Evolutionary conservation across 1,140 invertebrate species (phyloP).

Genomic region (Acromyrmex echinatior): DNA sequence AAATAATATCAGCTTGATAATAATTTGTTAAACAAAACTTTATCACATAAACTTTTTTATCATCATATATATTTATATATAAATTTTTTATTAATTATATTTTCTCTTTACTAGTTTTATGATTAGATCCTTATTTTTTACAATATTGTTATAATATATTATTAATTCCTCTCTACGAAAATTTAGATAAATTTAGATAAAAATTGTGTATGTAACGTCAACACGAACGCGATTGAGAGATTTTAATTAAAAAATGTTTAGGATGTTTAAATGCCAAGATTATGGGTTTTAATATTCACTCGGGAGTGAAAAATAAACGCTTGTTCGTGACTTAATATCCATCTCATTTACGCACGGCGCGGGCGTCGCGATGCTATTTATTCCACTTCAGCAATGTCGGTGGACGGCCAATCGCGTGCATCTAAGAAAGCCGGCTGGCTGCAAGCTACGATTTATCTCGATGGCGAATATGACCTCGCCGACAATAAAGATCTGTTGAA

Average conservation of each 20-base stretch:
- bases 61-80: neutral
- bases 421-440: constrained; percentile 56
- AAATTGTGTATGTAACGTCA: neutral
- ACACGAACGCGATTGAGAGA: neutral
- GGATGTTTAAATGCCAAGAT: constrained; percentile 40
- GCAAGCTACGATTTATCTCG: constrained; percentile 67
- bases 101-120: neutral
- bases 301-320: constrained; percentile 64
- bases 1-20: no score
- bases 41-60: no score
- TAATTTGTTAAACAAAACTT: no score
- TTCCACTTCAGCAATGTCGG: constrained; percentile 61
- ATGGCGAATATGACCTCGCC: constrained; percentile 61
- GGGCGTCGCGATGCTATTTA: constrained; percentile 71
- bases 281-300: constrained; percentile 69
- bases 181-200: neutral
- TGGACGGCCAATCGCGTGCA: constrained; percentile 68
- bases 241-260: neutral
- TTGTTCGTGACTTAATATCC: constrained; percentile 74
- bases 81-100: neutral
- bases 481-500: constrained; percentile 68
- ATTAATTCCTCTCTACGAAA: neutral
- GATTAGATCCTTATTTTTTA: neutral
- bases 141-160: neutral
- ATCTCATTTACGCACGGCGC: constrained; percentile 69